Evolutionary conservation across 2,113 vertebrate species (phyloP), one percentile per base, ranked within the genome.

Genomic region (Neopipo cinnamomea): DNA sequence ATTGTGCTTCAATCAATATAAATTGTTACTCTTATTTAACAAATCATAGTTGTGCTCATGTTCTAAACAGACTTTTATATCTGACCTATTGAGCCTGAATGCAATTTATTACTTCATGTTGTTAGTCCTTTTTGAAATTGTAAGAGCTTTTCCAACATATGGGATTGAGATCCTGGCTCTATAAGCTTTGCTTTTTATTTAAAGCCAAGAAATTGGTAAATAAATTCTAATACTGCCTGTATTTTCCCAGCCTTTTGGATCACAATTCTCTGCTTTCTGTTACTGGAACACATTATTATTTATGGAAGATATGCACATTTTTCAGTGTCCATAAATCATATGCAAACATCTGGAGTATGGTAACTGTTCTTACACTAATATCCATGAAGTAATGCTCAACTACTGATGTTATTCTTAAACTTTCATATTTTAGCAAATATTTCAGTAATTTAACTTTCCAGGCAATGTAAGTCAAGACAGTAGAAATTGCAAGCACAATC

Each of bases 301-400:
- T 97, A 94, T 84, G 93, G 95, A 97, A 95, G 96, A 94, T 88
- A 93, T 66, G 70, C 56, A 89, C 72, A 59, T 93, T 89, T 96
- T 97, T 96, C 53, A 65, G 66, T 93, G 87, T 93, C 86, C 86
- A 93, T 95, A 97, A 97, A 95, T 97, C 89, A 79, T 87, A 92
- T 56, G 61, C 27, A 78, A 94, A 61, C 97, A 98, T 97, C 96
- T 98, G 76, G 63, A 93, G 87, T 85, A 88, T 68, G n/a, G 78
- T 94, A 96, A 96, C 88, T 96, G 96, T 97, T 97, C 97, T 93
- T 82, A 76, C 80, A 91, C 96, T 91, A 96, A 84, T 86, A 59
- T 77, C 80, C 49, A 71, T 77, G 76, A 97, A 97, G 75, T 94
- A 97, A 93, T 90, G 66, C 50, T 94, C 93, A 95, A 83, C 70